phyloP scores from a whole-genome alignment of 2,888 invertebrate species.

The Ischnura elegans region DNA sequence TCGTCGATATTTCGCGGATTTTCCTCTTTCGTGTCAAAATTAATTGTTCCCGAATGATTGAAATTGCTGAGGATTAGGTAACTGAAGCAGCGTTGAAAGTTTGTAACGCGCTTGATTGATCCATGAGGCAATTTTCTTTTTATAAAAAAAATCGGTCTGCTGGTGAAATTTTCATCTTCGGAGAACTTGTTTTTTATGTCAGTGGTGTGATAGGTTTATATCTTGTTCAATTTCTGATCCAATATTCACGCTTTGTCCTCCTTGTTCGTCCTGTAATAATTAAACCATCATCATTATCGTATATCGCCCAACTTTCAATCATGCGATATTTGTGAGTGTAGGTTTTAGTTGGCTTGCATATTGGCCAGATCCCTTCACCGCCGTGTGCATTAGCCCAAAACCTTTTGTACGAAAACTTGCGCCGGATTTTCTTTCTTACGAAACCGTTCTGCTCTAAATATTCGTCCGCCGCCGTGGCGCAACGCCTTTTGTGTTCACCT shows the following conservation, averaged over 20 bases:
- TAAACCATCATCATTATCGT: too few species aligned
- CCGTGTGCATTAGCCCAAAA: neutral
- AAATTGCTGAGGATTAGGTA: neutral
- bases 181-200: too few species aligned
- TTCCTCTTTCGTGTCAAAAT: too few species aligned
- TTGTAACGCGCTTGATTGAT: neutral
- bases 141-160: too few species aligned
- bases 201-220: too few species aligned
- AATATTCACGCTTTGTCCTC: neutral
- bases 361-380: neutral
- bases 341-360: neutral
- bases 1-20: too few species aligned
- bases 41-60: too few species aligned
- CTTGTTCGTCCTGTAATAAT: neutral
- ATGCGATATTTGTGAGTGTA: neutral
- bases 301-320: neutral
- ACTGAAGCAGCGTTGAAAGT: neutral
- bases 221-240: neutral
- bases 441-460: conserved; percentile 65
- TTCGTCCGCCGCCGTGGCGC: conserved; percentile 27
- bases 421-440: conserved; percentile 32
- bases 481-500: neutral
- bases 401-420: neutral
- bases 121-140: neutral
- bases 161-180: too few species aligned